Conservation (phyloP, 1,140 invertebrate genomes). For the Physella acuta region DNA sequence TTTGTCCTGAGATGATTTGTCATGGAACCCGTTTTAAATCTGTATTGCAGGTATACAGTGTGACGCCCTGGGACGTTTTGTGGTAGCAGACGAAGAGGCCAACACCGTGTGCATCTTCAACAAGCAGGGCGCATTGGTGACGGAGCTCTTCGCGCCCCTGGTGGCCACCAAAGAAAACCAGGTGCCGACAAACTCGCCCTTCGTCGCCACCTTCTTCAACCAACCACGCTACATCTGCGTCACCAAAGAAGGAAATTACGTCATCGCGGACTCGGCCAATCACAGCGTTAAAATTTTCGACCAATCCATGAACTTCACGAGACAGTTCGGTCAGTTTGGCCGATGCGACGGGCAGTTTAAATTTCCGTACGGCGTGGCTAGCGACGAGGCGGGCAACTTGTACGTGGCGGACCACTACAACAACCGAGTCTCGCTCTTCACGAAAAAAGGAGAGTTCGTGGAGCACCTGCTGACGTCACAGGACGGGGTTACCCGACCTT, state of each 20-base stretch:
- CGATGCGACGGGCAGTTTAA: conserved; percentile 75
- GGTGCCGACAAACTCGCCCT: not conserved
- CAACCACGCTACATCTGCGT: conserved; percentile 37
- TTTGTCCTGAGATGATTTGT: too few species aligned
- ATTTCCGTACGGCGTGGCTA: conserved; percentile 87
- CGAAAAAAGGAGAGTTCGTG: conserved; percentile 32
- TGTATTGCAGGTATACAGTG: conserved; percentile 29
- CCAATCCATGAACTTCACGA: conserved; percentile 41
- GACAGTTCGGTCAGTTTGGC: conserved; percentile 73
- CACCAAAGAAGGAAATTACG: conserved; percentile 32
- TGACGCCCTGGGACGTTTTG: conserved; percentile 24
- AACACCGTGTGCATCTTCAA: conserved; percentile 29
- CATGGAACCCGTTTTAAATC: too few species aligned
- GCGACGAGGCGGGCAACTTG: conserved; percentile 77
- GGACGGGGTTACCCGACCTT: conserved; percentile 32
- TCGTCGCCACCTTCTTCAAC: conserved; percentile 11
- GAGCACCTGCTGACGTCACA: conserved; percentile 35
- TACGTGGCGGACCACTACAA: conserved; percentile 88
- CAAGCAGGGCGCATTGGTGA: conserved; percentile 19
- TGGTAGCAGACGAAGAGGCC: conserved; percentile 29
- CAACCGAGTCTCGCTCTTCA: conserved; percentile 66
- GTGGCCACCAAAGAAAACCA: not conserved
- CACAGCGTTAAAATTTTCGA: conserved; percentile 47
- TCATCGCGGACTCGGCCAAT: conserved; percentile 48
- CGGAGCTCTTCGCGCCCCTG: not conserved